phyloP scores from a whole-genome alignment of 1,140 invertebrate genomes.

The Hyles vespertilio region DNA sequence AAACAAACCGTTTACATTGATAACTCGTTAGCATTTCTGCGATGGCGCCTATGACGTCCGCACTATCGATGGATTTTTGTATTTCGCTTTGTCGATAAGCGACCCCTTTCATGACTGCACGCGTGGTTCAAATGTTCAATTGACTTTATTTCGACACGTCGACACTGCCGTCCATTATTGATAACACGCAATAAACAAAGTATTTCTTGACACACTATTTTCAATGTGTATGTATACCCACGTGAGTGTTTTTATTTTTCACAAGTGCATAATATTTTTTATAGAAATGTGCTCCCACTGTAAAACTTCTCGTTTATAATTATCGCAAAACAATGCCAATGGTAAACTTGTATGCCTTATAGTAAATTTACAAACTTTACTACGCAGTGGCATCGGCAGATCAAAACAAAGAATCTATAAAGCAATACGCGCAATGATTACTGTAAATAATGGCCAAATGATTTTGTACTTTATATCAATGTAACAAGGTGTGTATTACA shows the following conservation, averaged over 20 bases:
- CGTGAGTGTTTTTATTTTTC: too few species aligned
- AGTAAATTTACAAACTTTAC: constrained; percentile 17
- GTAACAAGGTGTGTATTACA: constrained; percentile 1
- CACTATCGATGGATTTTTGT: constrained; percentile 33
- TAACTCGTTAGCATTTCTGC: constrained; percentile 64
- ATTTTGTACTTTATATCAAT: constrained; percentile 2
- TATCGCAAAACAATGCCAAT: not conserved
- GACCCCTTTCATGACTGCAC: constrained; percentile 19
- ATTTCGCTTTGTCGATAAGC: constrained; percentile 34
- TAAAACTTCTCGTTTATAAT: not conserved
- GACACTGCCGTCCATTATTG: constrained; percentile 4
- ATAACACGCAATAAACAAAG: constrained; percentile 5
- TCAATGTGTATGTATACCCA: too few species aligned
- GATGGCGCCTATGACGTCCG: constrained; percentile 53
- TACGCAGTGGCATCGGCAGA: constrained; percentile 40
- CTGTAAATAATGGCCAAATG: not conserved
- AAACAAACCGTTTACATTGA: constrained; percentile 72
- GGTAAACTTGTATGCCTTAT: not conserved
- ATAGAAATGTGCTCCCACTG: too few species aligned
- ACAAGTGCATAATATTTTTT: too few species aligned
- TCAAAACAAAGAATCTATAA: constrained; percentile 41
- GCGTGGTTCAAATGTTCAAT: constrained; percentile 6
- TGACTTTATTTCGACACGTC: constrained; percentile 6
- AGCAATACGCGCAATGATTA: constrained; percentile 26
- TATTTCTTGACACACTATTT: constrained; percentile 5